These are phyloP conservation scores for Ceryle rudis DNA, from an alignment of 2,797 vertebrate species.

Conservation along the genomic window DNA sequence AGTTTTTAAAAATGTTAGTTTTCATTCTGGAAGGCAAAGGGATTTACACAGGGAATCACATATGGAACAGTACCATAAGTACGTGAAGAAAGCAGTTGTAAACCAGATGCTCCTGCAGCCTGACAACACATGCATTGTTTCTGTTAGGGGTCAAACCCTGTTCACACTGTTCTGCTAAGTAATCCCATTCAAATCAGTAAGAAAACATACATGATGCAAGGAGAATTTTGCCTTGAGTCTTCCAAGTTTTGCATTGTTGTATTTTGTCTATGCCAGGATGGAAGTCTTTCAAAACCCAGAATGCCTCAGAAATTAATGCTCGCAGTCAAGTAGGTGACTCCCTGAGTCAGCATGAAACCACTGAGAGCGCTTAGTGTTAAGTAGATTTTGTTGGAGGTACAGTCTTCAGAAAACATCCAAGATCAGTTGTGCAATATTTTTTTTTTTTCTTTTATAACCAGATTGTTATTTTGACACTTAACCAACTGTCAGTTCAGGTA, in stretches of 20 bases:
- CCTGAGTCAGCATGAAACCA: constrained; percentile 30
- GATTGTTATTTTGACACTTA: constrained; percentile 16
- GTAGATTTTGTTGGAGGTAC: not conserved
- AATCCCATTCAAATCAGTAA: not conserved
- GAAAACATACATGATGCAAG: not conserved
- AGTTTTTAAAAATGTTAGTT: not conserved
- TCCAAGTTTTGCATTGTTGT: not conserved
- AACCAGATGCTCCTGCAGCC: not conserved
- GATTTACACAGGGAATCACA: not conserved
- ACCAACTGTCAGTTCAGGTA: not conserved
- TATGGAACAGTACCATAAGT: not conserved
- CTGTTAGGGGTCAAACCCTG: not conserved
- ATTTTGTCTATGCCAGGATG: constrained; percentile 6
- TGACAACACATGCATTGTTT: not conserved
- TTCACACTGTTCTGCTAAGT: not conserved
- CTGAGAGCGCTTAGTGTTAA: not conserved
- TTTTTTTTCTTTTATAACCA: not conserved
- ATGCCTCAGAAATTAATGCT: constrained; percentile 3
- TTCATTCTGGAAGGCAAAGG: constrained; percentile 9
- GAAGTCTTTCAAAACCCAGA: constrained; percentile 31
- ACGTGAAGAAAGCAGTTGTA: constrained; percentile 13
- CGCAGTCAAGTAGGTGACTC: not conserved
- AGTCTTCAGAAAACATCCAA: not conserved
- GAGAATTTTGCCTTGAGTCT: not conserved
- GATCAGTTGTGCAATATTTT: not conserved